phyloP scores from a whole-genome alignment of 1,140 invertebrate genomes.

The Callitettix versicolor region DNA sequence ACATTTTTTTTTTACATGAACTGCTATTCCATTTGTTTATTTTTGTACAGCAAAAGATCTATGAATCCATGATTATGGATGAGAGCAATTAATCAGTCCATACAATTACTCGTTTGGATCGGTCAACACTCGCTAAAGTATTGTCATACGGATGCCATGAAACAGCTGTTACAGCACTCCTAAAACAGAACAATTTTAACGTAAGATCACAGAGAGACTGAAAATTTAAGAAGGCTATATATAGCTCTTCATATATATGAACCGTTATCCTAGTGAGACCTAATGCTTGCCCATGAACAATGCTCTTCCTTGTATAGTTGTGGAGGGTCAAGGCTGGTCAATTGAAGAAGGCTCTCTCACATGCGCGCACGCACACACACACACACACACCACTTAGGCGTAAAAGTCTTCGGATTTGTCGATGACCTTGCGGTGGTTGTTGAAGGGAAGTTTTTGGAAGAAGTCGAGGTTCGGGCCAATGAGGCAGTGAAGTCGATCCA shows the following conservation, averaged over 20 bases:
- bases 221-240: not conserved
- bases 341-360: too few species aligned
- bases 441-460: too few species aligned
- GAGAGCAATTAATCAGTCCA: constrained; percentile 53
- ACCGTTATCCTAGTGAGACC: not conserved
- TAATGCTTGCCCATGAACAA: not conserved
- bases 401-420: too few species aligned
- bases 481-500: too few species aligned
- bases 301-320: not conserved
- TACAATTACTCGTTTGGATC: constrained; percentile 69
- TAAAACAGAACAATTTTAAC: constrained; percentile 32
- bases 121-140: constrained; percentile 77
- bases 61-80: too few species aligned
- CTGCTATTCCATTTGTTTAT: too few species aligned
- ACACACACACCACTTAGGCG: too few species aligned
- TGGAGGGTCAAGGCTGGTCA: not conserved
- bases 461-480: too few species aligned
- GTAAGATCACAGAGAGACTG: not conserved
- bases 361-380: too few species aligned
- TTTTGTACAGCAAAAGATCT: too few species aligned
- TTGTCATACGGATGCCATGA: constrained; percentile 83
- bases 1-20: too few species aligned
- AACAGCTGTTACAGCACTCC: constrained; percentile 76
- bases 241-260: not conserved
- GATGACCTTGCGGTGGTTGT: too few species aligned